These are phyloP conservation scores for Megalopta genalis DNA, from an alignment of 1,140 invertebrate species.

Conservation along the genomic window DNA sequence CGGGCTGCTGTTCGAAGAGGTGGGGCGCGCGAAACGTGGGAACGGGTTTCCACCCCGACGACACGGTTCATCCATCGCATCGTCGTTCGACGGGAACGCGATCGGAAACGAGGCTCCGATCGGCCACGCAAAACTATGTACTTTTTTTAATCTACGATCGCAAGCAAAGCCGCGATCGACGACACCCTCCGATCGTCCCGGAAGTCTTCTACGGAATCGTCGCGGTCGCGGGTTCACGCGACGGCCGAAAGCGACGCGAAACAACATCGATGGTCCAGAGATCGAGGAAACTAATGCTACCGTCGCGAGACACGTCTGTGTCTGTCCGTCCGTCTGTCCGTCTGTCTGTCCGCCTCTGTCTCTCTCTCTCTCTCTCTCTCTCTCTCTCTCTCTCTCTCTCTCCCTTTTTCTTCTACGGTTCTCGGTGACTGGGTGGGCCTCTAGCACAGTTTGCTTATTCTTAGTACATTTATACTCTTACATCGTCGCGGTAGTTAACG, in stretches of 20 bases:
- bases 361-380: too few relatives aligned
- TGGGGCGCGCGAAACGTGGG: conserved; percentile 51
- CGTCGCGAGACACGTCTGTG: conserved; percentile 22
- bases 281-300: conserved; percentile 68
- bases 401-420: conserved; percentile 47
- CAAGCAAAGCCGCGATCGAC: conserved; percentile 12
- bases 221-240: too few relatives aligned
- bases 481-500: conserved; percentile 36
- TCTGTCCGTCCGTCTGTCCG: too few relatives aligned
- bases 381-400: too few relatives aligned
- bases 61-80: conserved; percentile 21
- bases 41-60: conserved; percentile 65
- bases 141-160: not conserved
- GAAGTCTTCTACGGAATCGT: not conserved
- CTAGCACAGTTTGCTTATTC: conserved; percentile 43
- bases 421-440: conserved; percentile 33
- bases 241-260: too few relatives aligned
- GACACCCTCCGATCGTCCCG: not conserved
- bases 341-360: too few relatives aligned
- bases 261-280: conserved; percentile 63
- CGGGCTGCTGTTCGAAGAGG: not conserved
- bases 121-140: not conserved
- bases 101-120: not conserved
- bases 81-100: not conserved
- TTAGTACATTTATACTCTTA: conserved; percentile 56